phyloP scores from a whole-genome alignment of 2,888 invertebrate species.

The Heliconius sara region DNA sequence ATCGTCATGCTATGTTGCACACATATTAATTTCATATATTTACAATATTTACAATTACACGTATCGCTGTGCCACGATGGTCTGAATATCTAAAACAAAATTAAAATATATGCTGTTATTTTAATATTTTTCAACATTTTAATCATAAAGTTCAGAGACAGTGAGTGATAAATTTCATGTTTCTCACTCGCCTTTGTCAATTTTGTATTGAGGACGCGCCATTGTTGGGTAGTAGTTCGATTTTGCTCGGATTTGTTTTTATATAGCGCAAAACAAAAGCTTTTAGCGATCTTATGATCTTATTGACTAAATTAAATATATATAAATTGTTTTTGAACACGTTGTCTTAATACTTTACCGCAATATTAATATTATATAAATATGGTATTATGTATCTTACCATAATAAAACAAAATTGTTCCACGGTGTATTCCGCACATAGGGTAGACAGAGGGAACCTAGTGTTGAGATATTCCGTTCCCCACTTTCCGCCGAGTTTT shows the following conservation, averaged over 20 bases:
- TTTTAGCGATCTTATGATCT: constrained; percentile 10
- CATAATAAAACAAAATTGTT: no score
- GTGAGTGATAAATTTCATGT: constrained; percentile 77
- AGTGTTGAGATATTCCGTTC: no score
- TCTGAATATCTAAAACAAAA: not conserved
- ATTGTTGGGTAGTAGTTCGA: constrained; percentile 78
- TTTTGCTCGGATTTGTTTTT: constrained; percentile 78
- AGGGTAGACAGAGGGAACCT: not conserved
- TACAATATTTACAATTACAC: no score
- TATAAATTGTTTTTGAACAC: not conserved
- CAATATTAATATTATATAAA: no score
- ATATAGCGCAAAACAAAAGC: constrained; percentile 50
- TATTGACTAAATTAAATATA: no score
- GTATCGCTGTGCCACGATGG: not conserved
- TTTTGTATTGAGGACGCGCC: constrained; percentile 79
- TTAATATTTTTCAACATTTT: constrained; percentile 65
- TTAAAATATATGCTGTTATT: constrained; percentile 35
- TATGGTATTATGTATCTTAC: no score
- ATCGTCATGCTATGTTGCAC: not conserved
- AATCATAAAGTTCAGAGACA: constrained; percentile 74
- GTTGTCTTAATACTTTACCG: not conserved
- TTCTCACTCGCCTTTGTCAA: constrained; percentile 76
- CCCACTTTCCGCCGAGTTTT: no score
- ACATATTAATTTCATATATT: not conserved
- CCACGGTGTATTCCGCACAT: not conserved